Evolutionary conservation across 2,113 vertebrate species (phyloP).

Genomic region (Laticauda colubrina): DNA sequence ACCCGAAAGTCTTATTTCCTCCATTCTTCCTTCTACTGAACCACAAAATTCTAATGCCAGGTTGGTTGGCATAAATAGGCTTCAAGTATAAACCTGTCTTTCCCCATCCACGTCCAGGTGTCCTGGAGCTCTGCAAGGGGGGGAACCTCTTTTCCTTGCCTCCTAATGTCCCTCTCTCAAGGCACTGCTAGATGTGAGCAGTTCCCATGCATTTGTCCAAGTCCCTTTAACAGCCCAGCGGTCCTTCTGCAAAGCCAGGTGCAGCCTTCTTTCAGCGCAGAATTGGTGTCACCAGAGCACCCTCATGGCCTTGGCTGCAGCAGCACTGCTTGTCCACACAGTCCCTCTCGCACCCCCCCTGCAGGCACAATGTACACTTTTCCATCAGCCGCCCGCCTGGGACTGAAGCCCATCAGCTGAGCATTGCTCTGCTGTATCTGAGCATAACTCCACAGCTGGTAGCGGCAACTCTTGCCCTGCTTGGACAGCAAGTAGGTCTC

Average conservation of each 20-base stretch:
- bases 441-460: conserved; percentile 82
- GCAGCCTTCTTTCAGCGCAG: not conserved
- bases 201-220: not conserved
- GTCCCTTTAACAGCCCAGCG: conserved; percentile 50
- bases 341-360: conserved; percentile 76
- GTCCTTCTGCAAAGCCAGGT: conserved; percentile 54
- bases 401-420: conserved; percentile 81
- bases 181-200: not conserved
- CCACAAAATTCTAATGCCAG: not conserved
- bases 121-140: not conserved
- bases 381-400: conserved; percentile 72
- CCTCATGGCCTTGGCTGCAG: conserved; percentile 53
- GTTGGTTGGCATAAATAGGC: too few species aligned
- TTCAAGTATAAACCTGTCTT: not conserved
- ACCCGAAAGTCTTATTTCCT: not conserved
- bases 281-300: conserved; percentile 70
- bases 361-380: conserved; percentile 76
- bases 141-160: not conserved
- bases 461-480: conserved; percentile 87
- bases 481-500: conserved; percentile 77
- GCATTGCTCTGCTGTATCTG: conserved; percentile 76
- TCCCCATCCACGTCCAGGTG: too few species aligned
- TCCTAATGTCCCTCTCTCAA: not conserved
- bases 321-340: conserved; percentile 80
- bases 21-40: not conserved